These are phyloP conservation scores for Uloborus plumipes DNA, from an alignment of 2,888 invertebrate genomes.

Conservation along the genomic window DNA sequence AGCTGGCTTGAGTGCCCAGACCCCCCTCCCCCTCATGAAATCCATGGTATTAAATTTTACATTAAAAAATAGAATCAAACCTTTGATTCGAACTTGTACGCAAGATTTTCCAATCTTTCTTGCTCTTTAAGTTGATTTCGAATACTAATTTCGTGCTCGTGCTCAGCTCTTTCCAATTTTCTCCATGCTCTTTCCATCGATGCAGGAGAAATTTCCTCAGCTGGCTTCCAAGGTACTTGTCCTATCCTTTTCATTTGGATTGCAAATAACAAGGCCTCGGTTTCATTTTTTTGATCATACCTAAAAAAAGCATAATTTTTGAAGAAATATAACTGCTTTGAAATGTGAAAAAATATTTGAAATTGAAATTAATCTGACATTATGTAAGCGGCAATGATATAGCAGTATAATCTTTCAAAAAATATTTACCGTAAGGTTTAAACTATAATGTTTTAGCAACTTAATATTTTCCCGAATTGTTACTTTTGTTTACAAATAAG, in stretches of 20 bases:
- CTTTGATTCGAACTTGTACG: slow-evolving; percentile 96
- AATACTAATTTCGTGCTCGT: slow-evolving; percentile 91
- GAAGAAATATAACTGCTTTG: too few relatives aligned
- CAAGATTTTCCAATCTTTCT: slow-evolving; percentile 94
- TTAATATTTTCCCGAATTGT: too few relatives aligned
- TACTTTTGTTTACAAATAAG: too few relatives aligned
- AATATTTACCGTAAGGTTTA: too few relatives aligned
- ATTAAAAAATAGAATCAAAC: slow-evolving; percentile 4
- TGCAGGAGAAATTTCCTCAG: slow-evolving; percentile 91
- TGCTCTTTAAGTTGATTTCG: slow-evolving; percentile 91
- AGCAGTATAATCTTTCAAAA: not conserved
- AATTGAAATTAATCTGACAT: too few relatives aligned
- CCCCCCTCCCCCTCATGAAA: too few relatives aligned
- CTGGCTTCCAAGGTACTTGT: slow-evolving; percentile 85
- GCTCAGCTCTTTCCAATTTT: slow-evolving; percentile 91
- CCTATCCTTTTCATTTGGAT: slow-evolving; percentile 95
- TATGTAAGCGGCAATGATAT: too few relatives aligned
- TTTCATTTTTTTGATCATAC: slow-evolving; percentile 96
- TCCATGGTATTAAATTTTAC: too few relatives aligned
- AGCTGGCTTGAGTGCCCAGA: too few relatives aligned
- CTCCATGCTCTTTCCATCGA: slow-evolving; percentile 97
- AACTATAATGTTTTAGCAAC: too few relatives aligned
- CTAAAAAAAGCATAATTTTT: slow-evolving; percentile 70
- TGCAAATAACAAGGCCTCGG: slow-evolving; percentile 94
- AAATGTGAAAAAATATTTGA: too few relatives aligned